Base-by-base conservation (phyloP, 2,888 invertebrate genomes). In the Luperina nickerlii region DNA sequence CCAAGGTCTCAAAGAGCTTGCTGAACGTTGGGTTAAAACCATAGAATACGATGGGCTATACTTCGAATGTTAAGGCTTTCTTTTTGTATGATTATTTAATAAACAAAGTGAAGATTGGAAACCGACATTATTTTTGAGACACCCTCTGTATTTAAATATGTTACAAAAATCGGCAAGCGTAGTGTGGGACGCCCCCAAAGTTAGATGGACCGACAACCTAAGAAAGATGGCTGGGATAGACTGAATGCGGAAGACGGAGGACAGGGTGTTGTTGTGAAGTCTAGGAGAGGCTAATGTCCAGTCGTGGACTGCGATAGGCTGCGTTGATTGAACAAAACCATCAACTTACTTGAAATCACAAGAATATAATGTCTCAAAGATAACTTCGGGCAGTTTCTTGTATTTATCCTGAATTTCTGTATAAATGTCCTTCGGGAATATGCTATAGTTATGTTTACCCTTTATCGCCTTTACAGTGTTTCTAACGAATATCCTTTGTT, bases 401-500 rank as follows among this genome's bases (percentile, higher is more conserved):
- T 18, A 45, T 38, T 24, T 67, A 0, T 60, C 7, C 3, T 24
- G 18, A 4, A 82, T 71, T 45, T 73, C 0, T 13, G 4, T 11
- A 18, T 8, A 38, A 15, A 73, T 0, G 0, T 0, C 11, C 0
- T 1, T 0, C 0, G 0, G 0, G 1, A 86, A 42, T 13, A 51
- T n/a, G 0, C 18, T 7, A 38, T 2, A 18, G 15, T 11, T 5
- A 1, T 4, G 18, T 2, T 1, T 32, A 1, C 1, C 0, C 2
- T 51, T 45, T 9, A 82, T 13, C 0, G 18, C 4, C 7, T 4
- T 1, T 8, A 27, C 0, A 15, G 32, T 13, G 0, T 24, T 2
- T 0, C 0, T 8, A 1, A 78, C 6, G 0, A 83, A 78, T 0
- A 4, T 48, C 3, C 0, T 51, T 18, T 15, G 1, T 27, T 51